Evolutionary conservation across 2,888 invertebrate genomes (phyloP).

Genomic region (Lobophora halterata): DNA sequence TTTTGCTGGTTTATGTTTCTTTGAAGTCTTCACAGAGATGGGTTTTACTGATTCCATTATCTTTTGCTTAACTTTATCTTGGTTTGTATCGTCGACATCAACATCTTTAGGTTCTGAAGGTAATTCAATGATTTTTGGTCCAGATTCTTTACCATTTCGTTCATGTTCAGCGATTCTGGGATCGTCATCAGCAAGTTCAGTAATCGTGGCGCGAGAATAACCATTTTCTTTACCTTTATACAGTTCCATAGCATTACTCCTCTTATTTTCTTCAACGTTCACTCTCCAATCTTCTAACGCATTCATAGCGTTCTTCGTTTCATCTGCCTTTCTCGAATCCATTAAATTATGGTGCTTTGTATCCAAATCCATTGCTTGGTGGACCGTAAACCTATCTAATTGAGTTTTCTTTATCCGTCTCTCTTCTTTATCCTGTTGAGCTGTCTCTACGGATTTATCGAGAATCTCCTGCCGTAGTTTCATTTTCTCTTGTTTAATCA

Average conservation of each 20-base stretch:
- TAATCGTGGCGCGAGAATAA: constrained; percentile 19
- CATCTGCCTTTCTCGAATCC: constrained; percentile 81
- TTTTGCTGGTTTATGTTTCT: constrained; percentile 30
- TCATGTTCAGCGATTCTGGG: constrained; percentile 13
- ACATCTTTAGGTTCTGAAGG: constrained; percentile 3
- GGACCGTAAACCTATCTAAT: constrained; percentile 78
- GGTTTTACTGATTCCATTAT: constrained; percentile 8
- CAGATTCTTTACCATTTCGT: constrained; percentile 3
- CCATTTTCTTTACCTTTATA: constrained; percentile 18
- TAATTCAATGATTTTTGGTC: constrained; percentile 6
- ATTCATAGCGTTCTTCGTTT: constrained; percentile 83
- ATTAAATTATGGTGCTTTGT: constrained; percentile 80
- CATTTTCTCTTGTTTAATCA: constrained; percentile 80
- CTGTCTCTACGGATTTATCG: constrained; percentile 77
- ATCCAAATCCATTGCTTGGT: constrained; percentile 74
- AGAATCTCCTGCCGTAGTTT: constrained; percentile 79
- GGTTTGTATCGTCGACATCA: constrained; percentile 2
- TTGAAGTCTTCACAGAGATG: too few relatives aligned
- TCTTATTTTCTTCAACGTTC: constrained; percentile 33
- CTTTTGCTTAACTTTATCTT: constrained; percentile 13
- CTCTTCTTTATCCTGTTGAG: constrained; percentile 77
- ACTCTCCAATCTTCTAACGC: constrained; percentile 83
- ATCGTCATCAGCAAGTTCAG: constrained; percentile 17
- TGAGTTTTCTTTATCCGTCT: constrained; percentile 73
- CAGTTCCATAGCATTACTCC: constrained; percentile 13